Evolutionary conservation across 1,140 invertebrate species (phyloP), one percentile per base, ranked within the genome.

Genomic region (Saccostrea echinata): DNA sequence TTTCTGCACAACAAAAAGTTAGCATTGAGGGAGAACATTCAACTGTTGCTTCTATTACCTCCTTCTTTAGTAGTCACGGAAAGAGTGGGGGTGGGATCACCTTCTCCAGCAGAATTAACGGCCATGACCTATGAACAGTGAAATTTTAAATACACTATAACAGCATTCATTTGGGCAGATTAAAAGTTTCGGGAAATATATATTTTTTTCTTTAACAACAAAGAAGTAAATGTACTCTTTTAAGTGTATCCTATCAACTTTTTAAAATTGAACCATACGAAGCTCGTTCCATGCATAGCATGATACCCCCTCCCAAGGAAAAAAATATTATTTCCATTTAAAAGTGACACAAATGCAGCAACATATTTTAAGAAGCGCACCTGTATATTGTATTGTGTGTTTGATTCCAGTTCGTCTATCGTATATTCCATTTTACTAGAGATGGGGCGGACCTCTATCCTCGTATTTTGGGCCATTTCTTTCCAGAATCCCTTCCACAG

Each of bases 81-180:
- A 21, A 91, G 61, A 43, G 86, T 21, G 12, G 84, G 61, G 21
- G 87, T 86, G 8, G 85, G 81, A 13, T 90, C 88, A 81, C 92
- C 92, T 3, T 86, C 84, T 8, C 92, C 92, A 43, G 92, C 92
- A 51, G 55, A 86, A 55, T 92, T 92, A 1, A 89, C 85, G 6
- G 91, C 91, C 61, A 86, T 88, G 13, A 91, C 86, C 91, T 92
- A 43, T 30, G 24, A 64, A 87, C 86, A 18, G 27, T n/a, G 27
- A 55, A 24, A 11, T 43, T 43, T 43, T 43, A 43, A 43, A 43
- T 43, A 9, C 43, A 43, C n/a, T n/a, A n/a, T n/a, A n/a, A n/a
- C n/a, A n/a, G n/a, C n/a, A n/a, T n/a, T n/a, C 6, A 43, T 43
- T 43, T 43, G 43, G 43, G 43, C 43, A 43, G 43, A 43, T 8